Evolutionary conservation across 2,113 vertebrate genomes (phyloP), one percentile per base, ranked within the genome.

Genomic region (Pholis gunnellus): DNA sequence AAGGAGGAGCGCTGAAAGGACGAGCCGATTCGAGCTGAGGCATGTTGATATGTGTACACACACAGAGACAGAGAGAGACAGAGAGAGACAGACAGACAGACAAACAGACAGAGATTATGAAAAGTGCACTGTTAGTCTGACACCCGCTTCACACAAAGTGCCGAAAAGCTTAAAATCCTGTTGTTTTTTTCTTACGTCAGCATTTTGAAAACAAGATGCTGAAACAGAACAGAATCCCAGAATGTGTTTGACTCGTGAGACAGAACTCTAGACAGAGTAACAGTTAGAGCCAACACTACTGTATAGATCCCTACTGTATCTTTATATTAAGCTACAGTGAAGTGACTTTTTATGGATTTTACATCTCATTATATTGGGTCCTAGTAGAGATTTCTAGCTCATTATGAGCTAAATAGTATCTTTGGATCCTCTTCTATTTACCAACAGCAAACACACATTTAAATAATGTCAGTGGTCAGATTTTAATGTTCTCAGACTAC

Each of bases 11-110:
- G 80, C 56, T 36, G 79, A 61, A 25, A 86, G 76, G 88, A 87
- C 79, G 46, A 72, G 89, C 79, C 25, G 64, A 36, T 60, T 94
- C 94, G 92, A 91, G 94, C 90, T 83, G 72, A 85, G 93, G 83
- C 95, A 93, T 78, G 94, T 92, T 82, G 87, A 72, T 63, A 29
- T 67, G 89, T 52, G 69, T 17, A 34, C 22, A 29, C 29, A 29
- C 1, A 29, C 29, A 29, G 29, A 29, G 38, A n/a, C 2, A 25
- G 63, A 42, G 38, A 17, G 48, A 88, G 66, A 80, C 78, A 88
- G 77, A 70, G 42, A 70, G 52, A 36, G 34, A 36, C 4, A 36
- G 34, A 36, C 29, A 29, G 34, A 36, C 4, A 36, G 34, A 36
- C 4, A 36, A 4, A 36, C 4, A 36, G 34, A 36, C 4, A 36